Base-by-base conservation (phyloP, 1,140 invertebrate genomes). In the Ostrea edulis region DNA sequence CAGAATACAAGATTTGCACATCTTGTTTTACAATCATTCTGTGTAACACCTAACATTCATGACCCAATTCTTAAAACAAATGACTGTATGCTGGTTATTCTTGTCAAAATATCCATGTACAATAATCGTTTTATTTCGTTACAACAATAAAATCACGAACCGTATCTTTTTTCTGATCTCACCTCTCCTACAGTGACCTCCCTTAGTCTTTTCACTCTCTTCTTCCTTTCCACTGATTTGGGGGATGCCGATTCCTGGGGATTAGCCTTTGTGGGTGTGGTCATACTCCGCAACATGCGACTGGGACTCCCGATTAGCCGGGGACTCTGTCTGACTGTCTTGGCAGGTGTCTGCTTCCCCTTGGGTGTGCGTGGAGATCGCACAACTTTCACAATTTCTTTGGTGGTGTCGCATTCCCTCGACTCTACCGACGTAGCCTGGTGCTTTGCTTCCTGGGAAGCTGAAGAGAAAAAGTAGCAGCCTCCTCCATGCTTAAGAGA, bases 401-500 rank as follows among this genome's bases (percentile, higher is more conserved):
- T 77, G 44, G 20, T 51, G 53, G 51, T 52, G 14, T 83, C 82
- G 53, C 82, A 52, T 83, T 83, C 82, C 20, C 29, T 8, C n/a
- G 44, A 53, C 29, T 83, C 82, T 20, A 25, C 51, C 0, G 35
- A 22, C 14, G 22, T 22, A 8, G 25, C 12, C 11, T 58, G 53
- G 9, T 51, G 52, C 25, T 84, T 71, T 22, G 29, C 54, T 17
- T 85, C 44, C 77, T 44, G 54, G 25, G 86, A 86, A 12, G 52
- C 17, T 52, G 84, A 82, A 2, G 86, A 87, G 4, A 77, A 51
- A 83, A 86, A 89, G 35, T 89, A 89, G 22, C 85, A 84, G 8
- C 86, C 86, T 65, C 52, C 71, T 7, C 89, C 89, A 89, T 85
- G 84, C 86, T 89, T 89, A 51, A 89, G 77, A 2, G 89, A 85